Base-by-base conservation (phyloP, 92 coral and sea anemone genomes). In the Blastomussa wellsi region DNA sequence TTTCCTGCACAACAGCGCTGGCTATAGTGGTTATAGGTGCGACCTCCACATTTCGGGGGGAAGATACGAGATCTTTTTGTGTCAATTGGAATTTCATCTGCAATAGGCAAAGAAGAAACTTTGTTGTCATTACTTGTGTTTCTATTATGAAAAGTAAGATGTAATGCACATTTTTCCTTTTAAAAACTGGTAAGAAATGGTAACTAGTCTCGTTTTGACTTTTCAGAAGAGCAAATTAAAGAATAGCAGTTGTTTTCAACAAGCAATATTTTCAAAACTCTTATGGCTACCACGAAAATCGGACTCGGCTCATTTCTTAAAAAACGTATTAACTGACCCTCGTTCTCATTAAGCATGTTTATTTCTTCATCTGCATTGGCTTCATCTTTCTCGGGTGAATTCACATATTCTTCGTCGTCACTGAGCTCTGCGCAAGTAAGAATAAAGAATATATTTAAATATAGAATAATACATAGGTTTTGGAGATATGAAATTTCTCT, bases 1-100 rank as follows among this genome's bases (percentile, higher is more conserved):
- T 55, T 57, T 22, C 49, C 81, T 8, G 36, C 81, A 14, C 81
- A 78, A 51, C 81, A 78, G 35, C 70, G 68, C 35, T 80, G 84
- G 8, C 8, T 65, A 19, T 15, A 6, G 62, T 62, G 84, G 44
- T 66, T 47, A 13, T 42, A 80, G 44, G 44, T 57, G 24, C 41
- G 60, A 55, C n/a, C 26, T 20, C 84, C 76, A 66, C 84, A 80
- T 66, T 20, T 80, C 15, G 37, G 42, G 5, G 31, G 44, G 17
- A 68, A 31, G 10, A 67, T 67, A 13, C 72, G 42, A 9, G 75
- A 31, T 7, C 55, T 62, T 31, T 44, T 42, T n/a, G n/a, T 14
- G 39, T 60, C 74, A 47, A 14, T 80, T 24, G 75, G 70, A 47
- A 36, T 60, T 39, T 29, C 82, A 7, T 41, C 84, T 80, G 60